Conservation (phyloP, 2,797 vertebrate genomes). For the Platyrinchus mystaceus region DNA sequence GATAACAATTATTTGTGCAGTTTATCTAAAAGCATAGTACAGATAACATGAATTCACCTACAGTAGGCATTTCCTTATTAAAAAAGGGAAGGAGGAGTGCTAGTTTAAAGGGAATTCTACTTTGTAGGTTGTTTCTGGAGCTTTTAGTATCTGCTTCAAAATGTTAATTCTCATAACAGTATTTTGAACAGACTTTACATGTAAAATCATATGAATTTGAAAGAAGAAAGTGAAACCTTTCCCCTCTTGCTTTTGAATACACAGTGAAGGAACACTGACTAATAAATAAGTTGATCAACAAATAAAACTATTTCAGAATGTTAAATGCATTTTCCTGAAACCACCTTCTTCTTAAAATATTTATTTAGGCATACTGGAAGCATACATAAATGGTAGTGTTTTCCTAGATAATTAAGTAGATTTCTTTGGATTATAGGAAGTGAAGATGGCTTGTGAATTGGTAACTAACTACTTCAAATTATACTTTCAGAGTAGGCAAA, state of each 20-base stretch:
- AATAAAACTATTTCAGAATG: not conserved
- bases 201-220: not conserved
- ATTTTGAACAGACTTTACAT: not conserved
- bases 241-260: not conserved
- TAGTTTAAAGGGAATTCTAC: not conserved
- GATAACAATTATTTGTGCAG: not conserved
- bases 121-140: not conserved
- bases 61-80: accelerated
- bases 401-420: not conserved
- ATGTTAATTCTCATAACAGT: not conserved
- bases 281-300: not conserved
- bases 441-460: not conserved
- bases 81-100: not conserved
- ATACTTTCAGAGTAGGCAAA: not conserved
- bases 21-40: not conserved
- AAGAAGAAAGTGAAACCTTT: not conserved
- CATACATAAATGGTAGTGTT: not conserved
- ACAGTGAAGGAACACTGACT: not conserved
- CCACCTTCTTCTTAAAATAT: not conserved
- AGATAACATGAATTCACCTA: not conserved
- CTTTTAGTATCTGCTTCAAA: not conserved
- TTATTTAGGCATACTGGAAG: not conserved
- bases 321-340: not conserved
- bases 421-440: not conserved
- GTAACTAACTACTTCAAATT: not conserved